phyloP scores from a whole-genome alignment of 1,140 invertebrate genomes.

The Halesus radiatus region DNA sequence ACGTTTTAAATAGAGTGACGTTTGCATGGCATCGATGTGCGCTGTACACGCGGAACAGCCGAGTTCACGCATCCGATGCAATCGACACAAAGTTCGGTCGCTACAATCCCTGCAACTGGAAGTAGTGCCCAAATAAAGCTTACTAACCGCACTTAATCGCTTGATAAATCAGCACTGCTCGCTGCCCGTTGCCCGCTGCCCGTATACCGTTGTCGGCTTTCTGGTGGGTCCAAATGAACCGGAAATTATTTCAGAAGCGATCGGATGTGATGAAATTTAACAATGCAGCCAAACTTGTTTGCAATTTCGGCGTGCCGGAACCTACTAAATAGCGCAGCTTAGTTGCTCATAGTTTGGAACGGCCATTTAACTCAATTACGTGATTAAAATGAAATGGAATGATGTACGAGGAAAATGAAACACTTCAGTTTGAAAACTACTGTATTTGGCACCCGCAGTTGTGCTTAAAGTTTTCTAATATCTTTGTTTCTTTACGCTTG shows the following conservation, averaged over 20 bases:
- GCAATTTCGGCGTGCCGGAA: neutral
- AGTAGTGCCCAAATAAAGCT: conserved; percentile 47
- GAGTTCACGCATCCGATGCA: neutral
- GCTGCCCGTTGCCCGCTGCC: neutral
- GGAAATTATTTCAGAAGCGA: conserved; percentile 53
- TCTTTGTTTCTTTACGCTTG: too few relatives aligned
- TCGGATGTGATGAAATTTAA: conserved; percentile 48
- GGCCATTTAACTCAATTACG: conserved; percentile 9
- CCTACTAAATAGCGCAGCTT: neutral
- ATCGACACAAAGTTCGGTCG: conserved; percentile 8
- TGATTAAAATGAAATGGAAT: too few relatives aligned
- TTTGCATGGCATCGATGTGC: too few relatives aligned
- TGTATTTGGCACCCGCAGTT: too few relatives aligned
- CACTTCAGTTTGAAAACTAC: too few relatives aligned
- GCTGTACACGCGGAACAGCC: too few relatives aligned
- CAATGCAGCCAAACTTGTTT: conserved; percentile 21
- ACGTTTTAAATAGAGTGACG: too few relatives aligned
- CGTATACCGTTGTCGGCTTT: conserved; percentile 46
- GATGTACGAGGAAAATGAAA: too few relatives aligned
- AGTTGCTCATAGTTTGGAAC: conserved; percentile 23
- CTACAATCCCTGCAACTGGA: neutral
- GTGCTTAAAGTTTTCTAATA: too few relatives aligned
- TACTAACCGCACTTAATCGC: conserved; percentile 54
- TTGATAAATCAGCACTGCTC: conserved; percentile 48
- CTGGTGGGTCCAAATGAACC: conserved; percentile 49